Percentiles rank a stretch among this genome's conserved stretches.
Evolutionary conservation across 2,888 invertebrate genomes (phyloP).

Genomic region (Gerris lacustris): DNA sequence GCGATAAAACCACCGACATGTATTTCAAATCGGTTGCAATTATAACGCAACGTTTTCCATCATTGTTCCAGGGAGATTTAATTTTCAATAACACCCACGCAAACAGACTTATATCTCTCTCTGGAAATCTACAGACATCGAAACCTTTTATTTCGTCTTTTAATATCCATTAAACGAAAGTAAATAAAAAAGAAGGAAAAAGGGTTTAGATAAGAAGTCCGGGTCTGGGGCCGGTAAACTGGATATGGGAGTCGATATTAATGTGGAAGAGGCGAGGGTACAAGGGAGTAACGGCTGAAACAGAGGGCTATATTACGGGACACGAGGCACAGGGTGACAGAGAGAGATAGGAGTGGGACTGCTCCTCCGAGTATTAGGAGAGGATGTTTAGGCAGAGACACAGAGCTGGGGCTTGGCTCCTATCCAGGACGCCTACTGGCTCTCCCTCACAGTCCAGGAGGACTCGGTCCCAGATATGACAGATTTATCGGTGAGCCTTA

Average conservation of each 20-base stretch:
- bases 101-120: background rate
- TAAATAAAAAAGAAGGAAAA: background rate
- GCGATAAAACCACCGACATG: too few relatives aligned
- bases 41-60: background rate
- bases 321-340: too few relatives aligned
- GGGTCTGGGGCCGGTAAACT: too few relatives aligned
- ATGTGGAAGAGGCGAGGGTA: background rate
- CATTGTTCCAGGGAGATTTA: background rate
- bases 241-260: background rate
- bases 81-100: background rate
- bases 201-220: background rate
- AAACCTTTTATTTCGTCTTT: background rate
- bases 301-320: too few relatives aligned
- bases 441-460: background rate
- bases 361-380: too few relatives aligned
- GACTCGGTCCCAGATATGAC: background rate
- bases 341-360: too few relatives aligned
- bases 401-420: background rate
- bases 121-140: background rate
- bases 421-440: background rate
- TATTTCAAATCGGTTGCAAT: too few relatives aligned
- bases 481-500: constrained; percentile 8
- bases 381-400: background rate
- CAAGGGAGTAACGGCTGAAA: background rate
- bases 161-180: constrained; percentile 1